Percentiles rank a stretch among this genome's conserved stretches.
These are phyloP conservation scores for Heliothis virescens DNA, from an alignment of 1,140 invertebrate genomes.

Conservation along the genomic window DNA sequence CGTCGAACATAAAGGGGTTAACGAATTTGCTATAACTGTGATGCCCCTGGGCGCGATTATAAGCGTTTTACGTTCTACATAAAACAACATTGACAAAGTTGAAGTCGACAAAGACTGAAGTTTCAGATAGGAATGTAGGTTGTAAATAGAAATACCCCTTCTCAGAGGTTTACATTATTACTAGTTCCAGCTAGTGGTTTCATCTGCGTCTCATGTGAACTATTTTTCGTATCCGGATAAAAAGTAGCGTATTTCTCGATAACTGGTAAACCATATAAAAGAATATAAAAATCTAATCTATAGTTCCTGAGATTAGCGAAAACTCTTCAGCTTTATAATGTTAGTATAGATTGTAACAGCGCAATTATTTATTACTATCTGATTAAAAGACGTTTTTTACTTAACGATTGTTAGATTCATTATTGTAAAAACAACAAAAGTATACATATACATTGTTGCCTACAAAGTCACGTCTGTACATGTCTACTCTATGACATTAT, in stretches of 20 bases:
- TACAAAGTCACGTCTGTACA: neutral
- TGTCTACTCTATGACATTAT: conserved; percentile 41
- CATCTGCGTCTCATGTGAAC: neutral
- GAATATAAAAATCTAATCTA: too few relatives aligned
- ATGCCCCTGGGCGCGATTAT: conserved; percentile 54
- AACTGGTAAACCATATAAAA: too few relatives aligned
- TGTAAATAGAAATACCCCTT: too few relatives aligned
- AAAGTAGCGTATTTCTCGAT: neutral
- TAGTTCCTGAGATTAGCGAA: neutral
- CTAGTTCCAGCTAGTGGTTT: too few relatives aligned
- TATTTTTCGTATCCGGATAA: neutral
- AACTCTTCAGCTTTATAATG: too few relatives aligned
- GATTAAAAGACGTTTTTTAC: too few relatives aligned
- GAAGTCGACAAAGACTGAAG: too few relatives aligned
- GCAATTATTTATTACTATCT: too few relatives aligned
- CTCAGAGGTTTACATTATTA: too few relatives aligned
- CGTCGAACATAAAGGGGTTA: conserved; percentile 49
- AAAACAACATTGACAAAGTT: conserved; percentile 51
- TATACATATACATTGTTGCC: neutral
- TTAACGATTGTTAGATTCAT: too few relatives aligned
- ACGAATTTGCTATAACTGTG: conserved; percentile 59
- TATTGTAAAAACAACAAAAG: neutral
- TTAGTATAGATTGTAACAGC: too few relatives aligned
- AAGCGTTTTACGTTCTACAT: conserved; percentile 60
- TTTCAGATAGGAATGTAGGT: neutral